Evolutionary conservation across 2,797 vertebrate species (phyloP), one percentile per base, ranked within the genome.

Genomic region (Balearica regulorum): DNA sequence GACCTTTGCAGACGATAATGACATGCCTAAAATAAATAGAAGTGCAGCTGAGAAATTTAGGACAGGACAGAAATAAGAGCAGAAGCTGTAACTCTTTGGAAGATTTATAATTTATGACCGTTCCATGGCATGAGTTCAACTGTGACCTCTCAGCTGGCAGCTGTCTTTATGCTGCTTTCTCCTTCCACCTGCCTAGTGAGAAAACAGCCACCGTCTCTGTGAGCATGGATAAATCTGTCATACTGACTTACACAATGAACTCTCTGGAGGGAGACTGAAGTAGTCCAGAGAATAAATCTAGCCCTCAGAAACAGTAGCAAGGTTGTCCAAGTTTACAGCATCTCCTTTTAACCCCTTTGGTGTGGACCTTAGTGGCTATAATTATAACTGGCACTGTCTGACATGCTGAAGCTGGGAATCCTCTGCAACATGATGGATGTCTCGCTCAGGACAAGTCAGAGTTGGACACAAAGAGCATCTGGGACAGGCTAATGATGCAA

Each of bases 101-200:
- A 98, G 97, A 98, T 98, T 98, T 98, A 98, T 98, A 98, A 98
- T 98, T 97, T 98, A 98, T 98, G 98, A 98, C 96, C 96, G 76
- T 98, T 98, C 97, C 97, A 97, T 97, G 98, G 98, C 97, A 98
- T 76, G 93, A 94, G 97, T 97, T 98, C 98, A 98, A 92, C 96
- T 97, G 97, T 90, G 97, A 97, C 97, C 97, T 97, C 96, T 97
- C 94, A 95, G 92, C 88, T 97, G 96, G 93, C 97, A 98, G 97
- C 95, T 98, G 97, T 91, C 95, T 97, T 92, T 94, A 85, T 94
- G 81, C 53, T 48, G 96, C 92, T 97, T 96, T 97, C 97, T 92
- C 95, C 93, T 94, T 98, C 98, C 97, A 98, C 97, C 95, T 98
- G 97, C 98, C 97, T 95, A 89, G 94, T 95, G 96, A 98, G 98